Base-by-base conservation (phyloP, 2,113 vertebrate genomes). In the Heterocephalus glaber region DNA sequence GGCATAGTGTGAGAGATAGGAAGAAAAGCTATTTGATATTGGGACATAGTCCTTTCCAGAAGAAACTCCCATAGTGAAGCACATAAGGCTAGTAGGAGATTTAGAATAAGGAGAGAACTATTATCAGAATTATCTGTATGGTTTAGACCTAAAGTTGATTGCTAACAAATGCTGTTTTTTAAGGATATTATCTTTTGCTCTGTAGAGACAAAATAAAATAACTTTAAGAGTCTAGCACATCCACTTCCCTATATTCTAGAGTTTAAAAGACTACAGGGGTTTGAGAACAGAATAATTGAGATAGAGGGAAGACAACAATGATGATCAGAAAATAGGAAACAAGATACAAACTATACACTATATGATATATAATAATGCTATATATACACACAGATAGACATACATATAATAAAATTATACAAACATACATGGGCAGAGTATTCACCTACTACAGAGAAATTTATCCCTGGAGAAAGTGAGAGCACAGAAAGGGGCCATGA, bases 371-470 rank as follows among this genome's bases (percentile, higher is more conserved):
- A 70, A 61, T 81, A 86, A 82, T 41, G 2, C 11, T 82, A 87
- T 49, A 66, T 65, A 60, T n/a, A 49, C 61, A 0, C 68, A 0
- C 33, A 56, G 44, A 22, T 49, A 66, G 85, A 81, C 4, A n/a
- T 70, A 74, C 3, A 47, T 26, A 90, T 86, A 81, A 94, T 94
- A 92, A 65, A 94, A 89, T 17, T 76, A 86, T 49, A 66, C 14
- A 52, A 76, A 63, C 44, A 41, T 72, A 3, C 49, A 30, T 65
- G 17, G 61, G 35, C 19, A 89, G 30, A 79, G 2, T 56, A n/a
- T 8, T 47, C 22, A 44, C 35, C 9, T 6, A 54, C 52, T 63
- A 35, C 7, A 66, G 60, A 22, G n/a, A 86, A 83, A 33, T 6
- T 61, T 66, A 82, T 54, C 5, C 58, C 26, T 58, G 17, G 47